Evolutionary conservation across 2,888 invertebrate species (phyloP).

Genomic region (Drosophila subsilvestris): DNA sequence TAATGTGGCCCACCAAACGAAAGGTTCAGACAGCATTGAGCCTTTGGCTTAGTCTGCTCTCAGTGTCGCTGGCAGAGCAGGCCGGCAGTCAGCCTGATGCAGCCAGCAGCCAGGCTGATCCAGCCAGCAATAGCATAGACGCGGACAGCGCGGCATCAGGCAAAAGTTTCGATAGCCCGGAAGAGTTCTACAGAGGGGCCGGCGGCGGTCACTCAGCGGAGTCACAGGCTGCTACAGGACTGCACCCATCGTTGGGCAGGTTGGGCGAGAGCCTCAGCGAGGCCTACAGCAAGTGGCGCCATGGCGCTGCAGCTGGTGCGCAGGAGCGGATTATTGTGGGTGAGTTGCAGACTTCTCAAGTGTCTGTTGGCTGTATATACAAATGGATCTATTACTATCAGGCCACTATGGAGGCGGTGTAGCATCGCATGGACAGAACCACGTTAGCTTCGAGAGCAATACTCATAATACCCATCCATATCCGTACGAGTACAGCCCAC

Average conservation of each 20-base stretch:
- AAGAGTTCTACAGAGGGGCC: constrained; percentile 79
- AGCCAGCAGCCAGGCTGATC: constrained; percentile 17
- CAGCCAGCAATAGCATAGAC: constrained; percentile 50
- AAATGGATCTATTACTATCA: constrained; percentile 27
- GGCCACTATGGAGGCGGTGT: constrained; percentile 67
- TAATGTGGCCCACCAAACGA: constrained; percentile 50
- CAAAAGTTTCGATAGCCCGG: constrained; percentile 81
- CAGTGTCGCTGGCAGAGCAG: constrained; percentile 43
- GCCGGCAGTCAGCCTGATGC: constrained; percentile 15
- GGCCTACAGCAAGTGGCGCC: constrained; percentile 74
- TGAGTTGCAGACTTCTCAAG: constrained; percentile 46
- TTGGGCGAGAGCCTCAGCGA: constrained; percentile 59
- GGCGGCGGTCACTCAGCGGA: background rate
- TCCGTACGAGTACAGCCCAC: constrained; percentile 62
- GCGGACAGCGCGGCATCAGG: constrained; percentile 56
- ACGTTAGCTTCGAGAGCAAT: constrained; percentile 45
- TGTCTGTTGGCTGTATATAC: no score
- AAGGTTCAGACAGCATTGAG: constrained; percentile 44
- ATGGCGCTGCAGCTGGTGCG: constrained; percentile 32
- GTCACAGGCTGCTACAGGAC: background rate
- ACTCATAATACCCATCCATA: constrained; percentile 46
- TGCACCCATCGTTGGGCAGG: constrained; percentile 37
- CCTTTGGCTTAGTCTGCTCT: constrained; percentile 26
- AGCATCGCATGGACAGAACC: constrained; percentile 46
- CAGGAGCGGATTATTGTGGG: constrained; percentile 81